Evolutionary conservation across 1,140 invertebrate species (phyloP).

Genomic region (Penaeus indicus): DNA sequence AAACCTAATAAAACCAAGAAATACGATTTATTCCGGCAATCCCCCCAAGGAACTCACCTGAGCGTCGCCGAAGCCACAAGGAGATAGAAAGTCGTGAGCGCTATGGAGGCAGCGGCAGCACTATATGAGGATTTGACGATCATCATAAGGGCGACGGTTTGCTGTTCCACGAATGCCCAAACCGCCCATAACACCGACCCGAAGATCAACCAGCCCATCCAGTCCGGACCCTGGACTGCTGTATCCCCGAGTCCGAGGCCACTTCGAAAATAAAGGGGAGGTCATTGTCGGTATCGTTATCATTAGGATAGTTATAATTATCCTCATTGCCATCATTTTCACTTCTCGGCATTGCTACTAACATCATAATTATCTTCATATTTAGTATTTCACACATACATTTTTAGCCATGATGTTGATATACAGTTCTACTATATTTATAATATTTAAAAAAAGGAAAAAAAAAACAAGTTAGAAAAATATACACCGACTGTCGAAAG

Average conservation of each 20-base stretch:
- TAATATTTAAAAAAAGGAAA: background rate
- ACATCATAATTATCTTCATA: too few species aligned
- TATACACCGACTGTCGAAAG: too few species aligned
- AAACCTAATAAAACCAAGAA: background rate
- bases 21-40: background rate
- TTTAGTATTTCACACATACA: too few species aligned
- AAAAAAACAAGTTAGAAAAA: background rate
- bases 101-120: slow-evolving; percentile 82
- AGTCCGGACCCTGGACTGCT: slow-evolving; percentile 50
- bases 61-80: slow-evolving; percentile 84
- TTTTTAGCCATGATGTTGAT: background rate
- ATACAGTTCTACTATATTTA: background rate
- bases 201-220: slow-evolving; percentile 74
- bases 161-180: slow-evolving; percentile 84
- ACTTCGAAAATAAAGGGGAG: background rate
- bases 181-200: slow-evolving; percentile 74
- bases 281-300: background rate
- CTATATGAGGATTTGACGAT: slow-evolving; percentile 83
- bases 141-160: slow-evolving; percentile 85
- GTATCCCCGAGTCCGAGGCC: slow-evolving; percentile 30
- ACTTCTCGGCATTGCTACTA: too few species aligned
- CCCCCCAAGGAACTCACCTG: slow-evolving; percentile 73
- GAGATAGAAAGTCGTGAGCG: slow-evolving; percentile 79
- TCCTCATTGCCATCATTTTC: too few species aligned
- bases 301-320: too few species aligned